Base-by-base conservation (phyloP, 1,140 invertebrate species). In the Cotesia chilonis region DNA sequence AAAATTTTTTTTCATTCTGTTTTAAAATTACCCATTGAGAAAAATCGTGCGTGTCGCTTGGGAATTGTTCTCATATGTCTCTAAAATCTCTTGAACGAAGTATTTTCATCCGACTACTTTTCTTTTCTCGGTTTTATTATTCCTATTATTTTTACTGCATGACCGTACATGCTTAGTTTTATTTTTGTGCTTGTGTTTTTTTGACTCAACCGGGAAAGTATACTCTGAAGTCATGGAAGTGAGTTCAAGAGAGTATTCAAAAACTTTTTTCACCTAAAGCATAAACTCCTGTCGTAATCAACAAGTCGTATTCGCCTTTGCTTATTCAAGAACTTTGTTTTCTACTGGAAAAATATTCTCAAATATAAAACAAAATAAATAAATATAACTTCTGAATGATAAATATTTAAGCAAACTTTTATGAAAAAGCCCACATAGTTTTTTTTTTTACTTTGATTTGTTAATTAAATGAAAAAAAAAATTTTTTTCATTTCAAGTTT, bases 171-270 rank as follows among this genome's bases (percentile, higher is more conserved):
- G 28, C 3, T 28, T 28, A 28, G 12, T n/a, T n/a, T 28, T 20
- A 28, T 60, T 36, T 20, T 60, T 12, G 7, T 4, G 1, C 6
- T 60, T 60, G 4, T 28, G 28, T 12, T 36, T 28, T 36, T 12
- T 12, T 47, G 41, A 28, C 3, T 28, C 28, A 2, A 2, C 28
- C 28, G 28, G 28, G 28, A 28, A 63, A 38, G 28, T n/a, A 63
- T n/a, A 63, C 36, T 37, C 36, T 37, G 6, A 63, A 38, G 9
- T 35, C 59, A 20, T 61, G 9, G 4, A 61, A 35, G 28, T 12
- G 9, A 61, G 59, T 61, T 61, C 28, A 61, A 35, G 28, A 35
- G 59, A 35, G 54, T 57, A 57, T 57, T 57, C 54, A 61, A 61
- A 61, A 61, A 61, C 59, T 61, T 61, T 20, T 10, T 20, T 61